Evolutionary conservation across 2,888 invertebrate genomes (phyloP).

Genomic region (Megalurothrips usitatus): DNA sequence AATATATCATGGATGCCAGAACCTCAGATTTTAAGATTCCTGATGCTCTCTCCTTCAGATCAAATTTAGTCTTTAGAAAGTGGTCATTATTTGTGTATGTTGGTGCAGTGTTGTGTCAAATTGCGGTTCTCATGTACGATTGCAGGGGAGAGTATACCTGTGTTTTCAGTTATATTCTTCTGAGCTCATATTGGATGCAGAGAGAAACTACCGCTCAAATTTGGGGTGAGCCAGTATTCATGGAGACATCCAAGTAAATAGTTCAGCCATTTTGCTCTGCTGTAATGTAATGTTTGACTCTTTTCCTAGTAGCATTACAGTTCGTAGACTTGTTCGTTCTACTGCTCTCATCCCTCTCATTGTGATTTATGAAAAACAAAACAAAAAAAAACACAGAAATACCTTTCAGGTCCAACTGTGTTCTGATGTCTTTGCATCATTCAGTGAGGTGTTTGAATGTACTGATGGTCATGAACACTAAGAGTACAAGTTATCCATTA

Average conservation of each 20-base stretch:
- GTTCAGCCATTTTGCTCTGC: background rate
- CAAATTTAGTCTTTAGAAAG: conserved; percentile 7
- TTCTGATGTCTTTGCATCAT: background rate
- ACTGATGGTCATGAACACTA: conserved; percentile 18
- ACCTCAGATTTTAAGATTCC: background rate
- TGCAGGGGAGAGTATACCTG: background rate
- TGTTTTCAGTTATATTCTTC: background rate
- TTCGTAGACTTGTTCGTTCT: background rate
- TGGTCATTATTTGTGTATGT: background rate
- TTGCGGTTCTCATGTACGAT: background rate
- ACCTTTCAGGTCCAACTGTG: background rate
- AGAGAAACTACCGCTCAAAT: background rate
- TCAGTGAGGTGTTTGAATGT: background rate
- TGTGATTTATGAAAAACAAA: background rate
- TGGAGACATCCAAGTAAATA: background rate
- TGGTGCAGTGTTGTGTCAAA: background rate
- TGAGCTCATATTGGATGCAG: background rate
- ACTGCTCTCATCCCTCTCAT: background rate
- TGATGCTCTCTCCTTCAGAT: conserved; percentile 13
- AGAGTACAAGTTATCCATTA: conserved; percentile 20
- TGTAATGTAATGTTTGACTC: background rate
- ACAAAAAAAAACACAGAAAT: background rate
- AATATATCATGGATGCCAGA: background rate
- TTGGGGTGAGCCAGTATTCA: background rate
- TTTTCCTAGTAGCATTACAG: background rate